Evolutionary conservation across 2,113 vertebrate genomes (phyloP).

Genomic region (Psammodynastes pulverulentus): DNA sequence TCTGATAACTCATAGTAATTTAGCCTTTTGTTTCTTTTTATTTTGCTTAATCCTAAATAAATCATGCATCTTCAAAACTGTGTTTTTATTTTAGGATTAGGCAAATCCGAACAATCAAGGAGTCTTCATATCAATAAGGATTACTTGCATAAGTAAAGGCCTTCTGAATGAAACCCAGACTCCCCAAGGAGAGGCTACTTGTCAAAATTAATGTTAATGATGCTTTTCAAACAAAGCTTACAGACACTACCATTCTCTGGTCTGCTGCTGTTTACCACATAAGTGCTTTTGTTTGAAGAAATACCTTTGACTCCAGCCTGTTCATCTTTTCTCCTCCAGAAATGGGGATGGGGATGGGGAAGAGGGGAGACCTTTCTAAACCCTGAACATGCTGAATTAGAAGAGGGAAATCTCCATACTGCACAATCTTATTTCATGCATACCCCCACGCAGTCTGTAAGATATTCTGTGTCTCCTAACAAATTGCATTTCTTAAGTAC

Average conservation of each 20-base stretch:
- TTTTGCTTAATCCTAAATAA: conserved; percentile 27
- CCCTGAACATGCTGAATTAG: conserved; percentile 27
- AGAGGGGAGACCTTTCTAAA: conserved; percentile 13
- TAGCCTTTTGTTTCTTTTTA: conserved; percentile 30
- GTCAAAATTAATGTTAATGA: conserved; percentile 61
- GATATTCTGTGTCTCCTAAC: conserved; percentile 33
- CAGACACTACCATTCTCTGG: conserved; percentile 39
- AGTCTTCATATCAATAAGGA: conserved; percentile 16
- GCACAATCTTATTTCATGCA: not conserved
- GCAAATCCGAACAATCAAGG: conserved; percentile 12
- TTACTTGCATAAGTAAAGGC: conserved; percentile 46
- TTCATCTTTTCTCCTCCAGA: conserved; percentile 33
- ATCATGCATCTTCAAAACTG: conserved; percentile 15
- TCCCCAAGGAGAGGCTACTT: conserved; percentile 44
- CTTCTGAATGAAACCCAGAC: conserved; percentile 32
- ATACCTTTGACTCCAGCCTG: conserved; percentile 41
- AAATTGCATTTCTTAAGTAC: conserved; percentile 47
- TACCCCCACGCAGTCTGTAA: conserved; percentile 15
- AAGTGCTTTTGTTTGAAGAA: conserved; percentile 33
- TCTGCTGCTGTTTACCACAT: conserved; percentile 23
- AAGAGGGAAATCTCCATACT: conserved; percentile 19
- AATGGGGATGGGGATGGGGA: conserved; percentile 14
- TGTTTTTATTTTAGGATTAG: conserved; percentile 36
- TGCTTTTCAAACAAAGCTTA: conserved; percentile 48
- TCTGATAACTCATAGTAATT: conserved; percentile 21